Percentiles rank a stretch among this genome's conserved stretches.
phyloP scores from a whole-genome alignment of 1,140 invertebrate species.

The Microvelia longipes region DNA sequence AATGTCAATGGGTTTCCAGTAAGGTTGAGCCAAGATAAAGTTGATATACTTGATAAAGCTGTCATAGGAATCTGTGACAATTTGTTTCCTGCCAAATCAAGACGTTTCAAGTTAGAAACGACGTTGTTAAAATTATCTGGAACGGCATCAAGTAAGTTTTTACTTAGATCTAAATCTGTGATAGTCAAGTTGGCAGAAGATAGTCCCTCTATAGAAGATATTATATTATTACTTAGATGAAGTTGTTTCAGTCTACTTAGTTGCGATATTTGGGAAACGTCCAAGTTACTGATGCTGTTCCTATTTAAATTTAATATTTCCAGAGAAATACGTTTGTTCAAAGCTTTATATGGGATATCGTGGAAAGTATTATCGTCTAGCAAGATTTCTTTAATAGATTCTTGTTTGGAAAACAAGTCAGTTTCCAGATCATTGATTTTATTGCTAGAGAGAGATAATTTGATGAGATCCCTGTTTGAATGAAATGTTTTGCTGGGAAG shows the following conservation, averaged over 20 bases:
- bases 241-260: constrained; percentile 55
- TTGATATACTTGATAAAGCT: constrained; percentile 51
- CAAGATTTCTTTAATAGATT: constrained; percentile 54
- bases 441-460: constrained; percentile 54
- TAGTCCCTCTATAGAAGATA: constrained; percentile 58
- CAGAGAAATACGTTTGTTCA: constrained; percentile 53
- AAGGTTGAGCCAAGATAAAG: constrained; percentile 57
- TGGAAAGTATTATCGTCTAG: constrained; percentile 55
- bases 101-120: constrained; percentile 42
- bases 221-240: constrained; percentile 57
- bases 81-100: constrained; percentile 65
- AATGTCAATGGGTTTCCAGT: constrained; percentile 62
- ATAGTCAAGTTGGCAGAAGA: constrained; percentile 53
- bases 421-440: constrained; percentile 43
- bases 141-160: constrained; percentile 54
- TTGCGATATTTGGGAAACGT: constrained; percentile 56
- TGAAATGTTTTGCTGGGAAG: constrained; percentile 52
- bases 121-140: constrained; percentile 65
- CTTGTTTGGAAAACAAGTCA: constrained; percentile 47
- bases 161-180: constrained; percentile 53
- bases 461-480: constrained; percentile 53
- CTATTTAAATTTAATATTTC: constrained; percentile 43
- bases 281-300: constrained; percentile 53
- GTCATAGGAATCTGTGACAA: constrained; percentile 55
- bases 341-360: constrained; percentile 57